Base-by-base conservation (phyloP, 2,113 vertebrate genomes). In the Rhinolophus sinicus region DNA sequence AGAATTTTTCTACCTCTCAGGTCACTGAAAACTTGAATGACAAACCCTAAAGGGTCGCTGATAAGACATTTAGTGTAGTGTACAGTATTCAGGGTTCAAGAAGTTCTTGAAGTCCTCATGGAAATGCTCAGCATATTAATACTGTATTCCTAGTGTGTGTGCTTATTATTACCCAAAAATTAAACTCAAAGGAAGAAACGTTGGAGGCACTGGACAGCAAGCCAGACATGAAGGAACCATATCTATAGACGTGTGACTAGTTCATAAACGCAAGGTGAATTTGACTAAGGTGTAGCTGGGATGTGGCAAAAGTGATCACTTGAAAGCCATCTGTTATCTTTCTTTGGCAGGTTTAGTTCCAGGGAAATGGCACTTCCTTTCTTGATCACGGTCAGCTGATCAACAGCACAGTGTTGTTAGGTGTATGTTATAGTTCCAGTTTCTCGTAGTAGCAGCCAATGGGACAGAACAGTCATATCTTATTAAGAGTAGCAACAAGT, bases 401-500 rank as follows among this genome's bases (percentile, higher is more conserved):
- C n/a, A 24, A 82, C 95, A 76, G 72, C n/a, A 50, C 62, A 38
- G n/a, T 28, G 54, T 85, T 70, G 65, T 95, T 95, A 64, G 67
- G 40, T 35, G 21, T 69, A 67, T 2, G 7, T n/a, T 47, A 19
- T 2, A 82, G 73, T 81, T 86, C 56, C 97, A 97, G 97, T 98
- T 98, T 96, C 98, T 98, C 96, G 0, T 96, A 78, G 97, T 96
- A 97, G 93, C 75, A 91, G 78, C 97, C 86, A 67, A 33, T 96
- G 93, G 87, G 92, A 97, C 97, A 97, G 94, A 92, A 76, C 44
- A 67, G 88, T 93, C 93, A 0, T 98, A 97, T 98, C 98, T 98
- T 98, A 98, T 96, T 96, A 56, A 30, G 72, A 97, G 95, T 94
- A 98, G 98, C 98, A 98, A 97, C 97, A 98, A 98, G 98, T 98